These are phyloP conservation scores for Habropoda laboriosa DNA, from an alignment of 1,140 invertebrate species.

Conservation along the genomic window DNA sequence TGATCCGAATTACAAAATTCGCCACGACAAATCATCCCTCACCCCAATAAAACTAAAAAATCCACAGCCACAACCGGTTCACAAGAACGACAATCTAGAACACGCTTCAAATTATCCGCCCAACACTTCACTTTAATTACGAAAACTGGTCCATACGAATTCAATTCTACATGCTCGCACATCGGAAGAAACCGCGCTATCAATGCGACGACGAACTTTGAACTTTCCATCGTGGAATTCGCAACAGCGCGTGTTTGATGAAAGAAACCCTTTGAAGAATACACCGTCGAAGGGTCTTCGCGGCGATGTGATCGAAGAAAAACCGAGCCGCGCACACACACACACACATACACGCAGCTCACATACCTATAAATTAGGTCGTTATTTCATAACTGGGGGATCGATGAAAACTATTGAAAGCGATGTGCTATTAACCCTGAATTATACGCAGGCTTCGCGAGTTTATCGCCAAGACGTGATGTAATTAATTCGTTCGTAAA, in stretches of 20 bases:
- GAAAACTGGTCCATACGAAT: background rate
- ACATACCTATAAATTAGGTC: slow-evolving; percentile 31
- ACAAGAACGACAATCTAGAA: background rate
- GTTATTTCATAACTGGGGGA: slow-evolving; percentile 36
- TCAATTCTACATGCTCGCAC: background rate
- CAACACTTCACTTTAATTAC: background rate
- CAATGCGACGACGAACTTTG: slow-evolving; percentile 38
- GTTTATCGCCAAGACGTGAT: background rate
- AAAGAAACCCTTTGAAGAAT: slow-evolving; percentile 5
- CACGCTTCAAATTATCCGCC: background rate
- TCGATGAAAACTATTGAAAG: slow-evolving; percentile 36
- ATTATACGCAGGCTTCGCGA: background rate
- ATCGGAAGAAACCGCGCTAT: background rate
- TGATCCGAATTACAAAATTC: too few species aligned
- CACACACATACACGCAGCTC: too few species aligned
- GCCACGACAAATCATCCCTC: too few species aligned
- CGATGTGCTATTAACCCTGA: background rate
- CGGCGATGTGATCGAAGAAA: background rate
- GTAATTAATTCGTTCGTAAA: background rate
- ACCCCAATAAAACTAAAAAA: too few species aligned
- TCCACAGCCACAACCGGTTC: too few species aligned
- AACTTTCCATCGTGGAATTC: slow-evolving; percentile 36
- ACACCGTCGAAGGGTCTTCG: background rate
- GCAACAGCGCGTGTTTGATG: background rate
- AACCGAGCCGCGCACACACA: background rate